A percentile compares a stretch with the other conserved stretches of the same genome.
These are phyloP conservation scores for Epinephelus coioides DNA, from an alignment of 2,797 vertebrate genomes.

Conservation along the genomic window DNA sequence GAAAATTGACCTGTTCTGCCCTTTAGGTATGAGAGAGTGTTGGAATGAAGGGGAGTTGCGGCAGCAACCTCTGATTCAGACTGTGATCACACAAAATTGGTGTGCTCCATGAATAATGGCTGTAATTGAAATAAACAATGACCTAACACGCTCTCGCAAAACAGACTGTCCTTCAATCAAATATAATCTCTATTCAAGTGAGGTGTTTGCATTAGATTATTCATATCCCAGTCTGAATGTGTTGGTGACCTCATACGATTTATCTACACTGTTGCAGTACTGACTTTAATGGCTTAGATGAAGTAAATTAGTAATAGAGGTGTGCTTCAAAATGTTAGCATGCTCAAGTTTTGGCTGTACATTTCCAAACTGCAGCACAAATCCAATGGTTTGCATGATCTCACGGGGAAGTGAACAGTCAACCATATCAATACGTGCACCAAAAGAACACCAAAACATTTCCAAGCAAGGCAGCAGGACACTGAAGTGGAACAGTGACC, in stretches of 20 bases:
- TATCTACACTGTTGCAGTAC: not conserved
- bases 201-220: constrained; percentile 1
- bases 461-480: constrained; percentile 28
- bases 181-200: constrained; percentile 19
- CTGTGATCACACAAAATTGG: constrained; percentile 47
- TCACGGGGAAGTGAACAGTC: constrained; percentile 23
- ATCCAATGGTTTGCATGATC: constrained; percentile 4
- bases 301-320: not conserved
- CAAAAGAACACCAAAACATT: constrained; percentile 30
- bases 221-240: not conserved
- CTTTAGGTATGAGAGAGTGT: too few species aligned
- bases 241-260: not conserved
- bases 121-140: constrained; percentile 63
- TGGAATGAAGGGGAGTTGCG: constrained; percentile 1
- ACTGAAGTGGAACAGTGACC: constrained; percentile 69
- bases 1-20: too few species aligned
- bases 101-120: constrained; percentile 20
- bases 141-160: constrained; percentile 40
- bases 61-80: constrained; percentile 38
- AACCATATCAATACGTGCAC: constrained; percentile 19
- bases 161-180: constrained; percentile 34
- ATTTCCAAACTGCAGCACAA: constrained; percentile 1
- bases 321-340: constrained; percentile 1
- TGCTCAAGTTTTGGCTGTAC: not conserved
- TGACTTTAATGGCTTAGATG: not conserved